These are phyloP conservation scores for Brachyalestes nurse DNA, from an alignment of 2,797 vertebrate species.

Conservation along the genomic window DNA sequence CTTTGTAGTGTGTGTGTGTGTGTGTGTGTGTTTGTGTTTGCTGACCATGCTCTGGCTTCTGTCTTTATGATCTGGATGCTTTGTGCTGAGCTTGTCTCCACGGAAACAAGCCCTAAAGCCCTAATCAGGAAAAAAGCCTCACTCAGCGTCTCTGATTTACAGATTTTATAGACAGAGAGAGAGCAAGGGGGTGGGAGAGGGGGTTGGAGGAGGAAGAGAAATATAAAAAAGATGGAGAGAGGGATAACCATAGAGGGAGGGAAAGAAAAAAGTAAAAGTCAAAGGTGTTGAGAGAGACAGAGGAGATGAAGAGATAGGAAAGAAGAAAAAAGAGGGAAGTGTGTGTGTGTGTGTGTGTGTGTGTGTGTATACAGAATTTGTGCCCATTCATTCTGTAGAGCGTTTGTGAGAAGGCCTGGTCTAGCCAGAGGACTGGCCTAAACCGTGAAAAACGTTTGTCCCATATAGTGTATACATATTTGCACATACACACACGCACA, in stretches of 20 bases:
- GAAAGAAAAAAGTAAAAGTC: conserved; percentile 29
- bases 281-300: neutral
- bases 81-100: conserved; percentile 71
- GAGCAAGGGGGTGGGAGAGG: neutral
- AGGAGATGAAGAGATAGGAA: neutral
- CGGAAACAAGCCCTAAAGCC: conserved; percentile 61
- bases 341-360: neutral
- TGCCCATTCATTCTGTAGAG: too few relatives aligned
- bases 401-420: too few relatives aligned
- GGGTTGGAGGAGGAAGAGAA: neutral
- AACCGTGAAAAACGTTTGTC: too few relatives aligned
- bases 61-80: conserved; percentile 58
- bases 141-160: conserved; percentile 52
- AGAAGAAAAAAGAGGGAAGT: neutral
- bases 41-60: conserved; percentile 30
- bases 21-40: conserved; percentile 11
- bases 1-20: too few relatives aligned
- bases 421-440: too few relatives aligned
- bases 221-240: neutral
- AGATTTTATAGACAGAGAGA: conserved; percentile 34
- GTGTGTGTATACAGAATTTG: too few relatives aligned
- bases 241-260: conserved; percentile 53
- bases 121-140: conserved; percentile 62
- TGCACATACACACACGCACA: too few relatives aligned
- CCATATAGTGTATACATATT: too few relatives aligned